Evolutionary conservation across 2,888 invertebrate species (phyloP), one percentile per base, ranked within the genome.

Genomic region (Atrina japonica): DNA sequence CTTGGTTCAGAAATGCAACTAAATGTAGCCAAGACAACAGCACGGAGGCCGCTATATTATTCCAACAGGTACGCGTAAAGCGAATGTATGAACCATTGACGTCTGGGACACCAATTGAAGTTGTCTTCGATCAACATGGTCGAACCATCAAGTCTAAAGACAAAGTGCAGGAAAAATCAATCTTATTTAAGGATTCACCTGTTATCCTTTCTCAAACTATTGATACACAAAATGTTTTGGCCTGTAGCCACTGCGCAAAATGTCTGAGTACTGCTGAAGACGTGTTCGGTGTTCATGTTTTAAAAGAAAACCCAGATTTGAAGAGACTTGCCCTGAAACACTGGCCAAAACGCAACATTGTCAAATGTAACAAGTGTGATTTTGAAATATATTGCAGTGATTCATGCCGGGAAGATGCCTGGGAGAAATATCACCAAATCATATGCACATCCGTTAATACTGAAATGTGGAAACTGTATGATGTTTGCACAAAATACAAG

Each of bases 381-480:
- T 47, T 59, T 9, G 78, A 82, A 40, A 72, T 76, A 11, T 86
- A 85, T 64, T 86, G 86, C 65, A 82, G 82, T 35, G 65, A 71
- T 7, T 53, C 65, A 25, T 86, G 86, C 56, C 52, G 75, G 21
- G 68, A 78, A 7, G 76, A 81, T 50, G 83, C 83, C 1, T 88
- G 88, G 88, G 58, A 76, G 5, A 66, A 50, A 14, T 83, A 85
- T 64, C 88, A 87, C 60, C 68, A 80, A 47, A 56, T 86, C 25
- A 68, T 88, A 23, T 88, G 88, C 58, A 80, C 79, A 3, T 63
- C 71, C 2, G 63, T 66, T 1, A 86, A 86, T 56, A 70, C 77
- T 21, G 65, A 60, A 0, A 68, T 77, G 5, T 55, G 67, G 23
- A 77, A 78, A 60, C 70, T 86, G 21, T 76, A 83, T 69, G 70